Conservation (phyloP, 2,113 vertebrate genomes). For the Pedetes capensis region DNA sequence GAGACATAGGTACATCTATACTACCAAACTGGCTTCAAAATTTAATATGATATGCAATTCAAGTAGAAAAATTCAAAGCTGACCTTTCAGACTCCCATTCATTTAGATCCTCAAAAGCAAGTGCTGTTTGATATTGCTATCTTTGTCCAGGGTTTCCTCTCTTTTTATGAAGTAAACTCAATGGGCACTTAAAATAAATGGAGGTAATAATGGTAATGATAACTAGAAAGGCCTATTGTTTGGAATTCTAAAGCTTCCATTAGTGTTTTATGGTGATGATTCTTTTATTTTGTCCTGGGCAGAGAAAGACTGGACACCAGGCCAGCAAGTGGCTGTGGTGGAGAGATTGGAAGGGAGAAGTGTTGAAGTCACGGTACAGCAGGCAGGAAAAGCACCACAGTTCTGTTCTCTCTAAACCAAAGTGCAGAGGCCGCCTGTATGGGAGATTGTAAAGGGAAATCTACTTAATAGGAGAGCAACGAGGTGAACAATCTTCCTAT, state of each 20-base stretch:
- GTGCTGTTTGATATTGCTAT: not conserved
- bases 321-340: not conserved
- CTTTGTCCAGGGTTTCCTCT: not conserved
- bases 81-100: not conserved
- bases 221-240: not conserved
- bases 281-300: not conserved
- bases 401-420: conserved; percentile 58
- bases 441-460: conserved; percentile 73
- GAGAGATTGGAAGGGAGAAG: conserved; percentile 47
- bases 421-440: conserved; percentile 47
- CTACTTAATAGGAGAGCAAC: conserved; percentile 65
- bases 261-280: conserved; percentile 24
- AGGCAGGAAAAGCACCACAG: not conserved
- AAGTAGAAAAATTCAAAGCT: not conserved
- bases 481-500: conserved; percentile 57
- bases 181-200: conserved; percentile 25
- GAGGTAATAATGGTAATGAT: not conserved
- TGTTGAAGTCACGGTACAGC: conserved; percentile 40
- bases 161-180: not conserved
- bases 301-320: conserved; percentile 12
- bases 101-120: not conserved
- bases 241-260: not conserved
- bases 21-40: not conserved
- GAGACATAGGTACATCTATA: not conserved
- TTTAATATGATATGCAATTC: not conserved